Percentiles rank a stretch among this genome's conserved stretches.
These are phyloP conservation scores for Gymnorhina tibicen DNA, from an alignment of 2,113 vertebrate genomes.

Conservation along the genomic window DNA sequence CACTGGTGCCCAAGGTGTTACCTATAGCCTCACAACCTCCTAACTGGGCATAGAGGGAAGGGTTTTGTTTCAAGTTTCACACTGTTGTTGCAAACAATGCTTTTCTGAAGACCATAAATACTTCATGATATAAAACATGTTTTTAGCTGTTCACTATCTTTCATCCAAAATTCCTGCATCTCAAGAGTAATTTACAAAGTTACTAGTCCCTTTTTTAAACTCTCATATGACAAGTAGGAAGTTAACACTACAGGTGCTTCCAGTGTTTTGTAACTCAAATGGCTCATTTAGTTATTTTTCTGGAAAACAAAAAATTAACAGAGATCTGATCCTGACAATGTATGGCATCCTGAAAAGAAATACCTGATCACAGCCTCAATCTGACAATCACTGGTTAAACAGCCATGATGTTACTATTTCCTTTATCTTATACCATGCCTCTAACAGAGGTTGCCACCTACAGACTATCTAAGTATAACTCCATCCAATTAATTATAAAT, in stretches of 20 bases:
- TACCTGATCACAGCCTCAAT: not conserved
- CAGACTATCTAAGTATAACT: slow-evolving; percentile 40
- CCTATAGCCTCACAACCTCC: not conserved
- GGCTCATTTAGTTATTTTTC: not conserved
- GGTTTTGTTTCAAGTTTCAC: not conserved
- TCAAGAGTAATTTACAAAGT: not conserved
- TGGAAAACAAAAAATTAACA: not conserved
- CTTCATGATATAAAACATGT: not conserved
- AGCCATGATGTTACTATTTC: not conserved
- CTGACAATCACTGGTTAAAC: not conserved
- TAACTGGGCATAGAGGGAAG: accelerated
- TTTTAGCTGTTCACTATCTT: not conserved
- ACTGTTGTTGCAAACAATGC: not conserved
- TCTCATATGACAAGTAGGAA: not conserved
- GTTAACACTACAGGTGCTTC: not conserved
- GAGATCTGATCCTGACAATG: not conserved
- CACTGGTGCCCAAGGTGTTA: not conserved
- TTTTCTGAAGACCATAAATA: not conserved
- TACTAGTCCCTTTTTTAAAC: not conserved
- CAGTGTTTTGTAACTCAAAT: not conserved
- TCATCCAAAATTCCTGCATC: not conserved
- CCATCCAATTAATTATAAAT: slow-evolving; percentile 24
- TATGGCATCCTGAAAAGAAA: not conserved
- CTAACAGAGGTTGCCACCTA: slow-evolving; percentile 30
- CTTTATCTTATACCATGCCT: not conserved